Evolutionary conservation across 2,113 vertebrate genomes (phyloP).

Genomic region (Alligator mississippiensis): DNA sequence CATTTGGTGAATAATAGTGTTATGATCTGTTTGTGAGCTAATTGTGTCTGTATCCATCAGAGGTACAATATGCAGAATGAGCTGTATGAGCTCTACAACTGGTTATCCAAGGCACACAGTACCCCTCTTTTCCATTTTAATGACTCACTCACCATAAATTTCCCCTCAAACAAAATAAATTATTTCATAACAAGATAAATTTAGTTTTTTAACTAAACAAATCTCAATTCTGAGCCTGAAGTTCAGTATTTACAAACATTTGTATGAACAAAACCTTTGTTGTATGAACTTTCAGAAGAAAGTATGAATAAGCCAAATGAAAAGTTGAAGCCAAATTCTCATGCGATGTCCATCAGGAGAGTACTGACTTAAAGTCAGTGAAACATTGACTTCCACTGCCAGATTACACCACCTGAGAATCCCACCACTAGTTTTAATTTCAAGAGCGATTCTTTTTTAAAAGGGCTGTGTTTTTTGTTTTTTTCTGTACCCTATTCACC

Average conservation of each 20-base stretch:
- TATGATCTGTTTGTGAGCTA: neutral
- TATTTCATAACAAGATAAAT: neutral
- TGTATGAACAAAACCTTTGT: neutral
- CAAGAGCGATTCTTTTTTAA: neutral
- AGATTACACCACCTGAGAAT: constrained; percentile 35
- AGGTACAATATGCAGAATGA: neutral
- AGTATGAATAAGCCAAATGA: neutral
- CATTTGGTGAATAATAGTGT: neutral
- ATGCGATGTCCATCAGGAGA: neutral
- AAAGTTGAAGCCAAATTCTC: neutral
- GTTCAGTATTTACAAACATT: neutral
- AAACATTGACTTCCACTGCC: neutral
- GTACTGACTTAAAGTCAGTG: neutral
- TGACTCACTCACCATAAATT: neutral
- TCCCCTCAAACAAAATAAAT: neutral
- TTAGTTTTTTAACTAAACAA: neutral
- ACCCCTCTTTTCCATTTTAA: neutral
- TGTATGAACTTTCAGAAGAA: neutral
- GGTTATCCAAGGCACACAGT: neutral
- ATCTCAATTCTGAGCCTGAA: neutral
- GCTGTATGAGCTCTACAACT: neutral
- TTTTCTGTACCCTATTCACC: neutral
- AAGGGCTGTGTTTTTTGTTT: neutral
- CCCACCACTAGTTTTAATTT: neutral
- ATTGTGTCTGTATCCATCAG: neutral